phyloP scores from a whole-genome alignment of 2,113 vertebrate species.

The Vireo altiloquus region DNA sequence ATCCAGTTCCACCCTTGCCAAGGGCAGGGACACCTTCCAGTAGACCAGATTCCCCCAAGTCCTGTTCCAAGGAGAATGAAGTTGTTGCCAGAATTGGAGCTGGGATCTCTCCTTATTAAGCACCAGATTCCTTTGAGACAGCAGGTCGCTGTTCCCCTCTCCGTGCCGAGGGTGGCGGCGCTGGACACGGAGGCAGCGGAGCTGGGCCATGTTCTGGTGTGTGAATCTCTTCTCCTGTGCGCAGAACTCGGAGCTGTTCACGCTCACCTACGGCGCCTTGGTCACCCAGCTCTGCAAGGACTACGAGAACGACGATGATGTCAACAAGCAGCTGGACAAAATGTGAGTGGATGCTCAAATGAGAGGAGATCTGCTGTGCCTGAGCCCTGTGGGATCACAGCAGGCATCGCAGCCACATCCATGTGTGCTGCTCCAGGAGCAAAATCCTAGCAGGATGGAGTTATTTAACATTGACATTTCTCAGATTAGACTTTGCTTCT shows the following conservation, averaged over 20 bases:
- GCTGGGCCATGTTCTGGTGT: accelerated
- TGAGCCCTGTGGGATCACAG: background rate
- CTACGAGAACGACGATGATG: slow-evolving; percentile 97
- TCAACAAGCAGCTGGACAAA: slow-evolving; percentile 98
- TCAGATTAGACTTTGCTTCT: background rate
- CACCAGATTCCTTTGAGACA: background rate
- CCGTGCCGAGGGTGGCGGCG: background rate
- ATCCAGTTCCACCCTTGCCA: background rate
- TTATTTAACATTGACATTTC: background rate
- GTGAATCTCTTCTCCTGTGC: slow-evolving; percentile 28
- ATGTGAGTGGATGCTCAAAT: slow-evolving; percentile 79
- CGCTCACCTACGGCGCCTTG: slow-evolving; percentile 92
- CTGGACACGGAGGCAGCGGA: background rate
- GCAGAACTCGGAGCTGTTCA: slow-evolving; percentile 97
- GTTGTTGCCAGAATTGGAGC: background rate
- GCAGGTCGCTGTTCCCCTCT: background rate
- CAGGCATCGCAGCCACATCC: background rate
- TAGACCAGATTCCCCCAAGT: background rate
- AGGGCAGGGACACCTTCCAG: background rate
- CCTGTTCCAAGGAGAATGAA: background rate
- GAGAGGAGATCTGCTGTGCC: slow-evolving; percentile 14
- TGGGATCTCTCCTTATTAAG: background rate
- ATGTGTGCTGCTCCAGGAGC: background rate
- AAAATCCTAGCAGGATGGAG: background rate
- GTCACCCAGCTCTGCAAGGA: slow-evolving; percentile 99